A percentile compares a stretch with the other conserved stretches of the same genome.
phyloP scores from a whole-genome alignment of 2,797 vertebrate species.

The Helarctos malayanus region DNA sequence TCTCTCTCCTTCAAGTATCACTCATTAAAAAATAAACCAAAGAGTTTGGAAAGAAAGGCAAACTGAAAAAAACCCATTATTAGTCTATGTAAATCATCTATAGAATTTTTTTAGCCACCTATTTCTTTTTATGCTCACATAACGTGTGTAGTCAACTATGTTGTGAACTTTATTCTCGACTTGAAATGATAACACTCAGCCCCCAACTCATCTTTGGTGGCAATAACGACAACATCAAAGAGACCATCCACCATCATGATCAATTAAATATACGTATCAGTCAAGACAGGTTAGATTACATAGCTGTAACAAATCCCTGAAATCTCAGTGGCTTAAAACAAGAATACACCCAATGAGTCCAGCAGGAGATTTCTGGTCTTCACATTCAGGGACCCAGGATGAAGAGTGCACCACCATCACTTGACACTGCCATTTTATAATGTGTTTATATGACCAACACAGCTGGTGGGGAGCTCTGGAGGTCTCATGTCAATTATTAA shows the following conservation, averaged over 20 bases:
- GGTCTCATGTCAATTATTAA: not conserved
- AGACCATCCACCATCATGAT: not conserved
- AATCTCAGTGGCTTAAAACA: not conserved
- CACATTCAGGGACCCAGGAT: not conserved
- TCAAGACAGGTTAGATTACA: not conserved
- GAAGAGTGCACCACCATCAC: not conserved
- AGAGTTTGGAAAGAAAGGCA: not conserved
- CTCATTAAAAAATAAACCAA: conserved; percentile 43
- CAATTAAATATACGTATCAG: not conserved
- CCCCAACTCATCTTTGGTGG: not conserved
- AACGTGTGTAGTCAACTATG: not conserved
- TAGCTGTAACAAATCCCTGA: not conserved
- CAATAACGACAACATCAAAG: conserved; percentile 9
- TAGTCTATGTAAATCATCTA: not conserved
- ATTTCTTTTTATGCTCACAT: not conserved
- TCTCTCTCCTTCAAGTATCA: not conserved
- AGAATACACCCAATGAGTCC: not conserved
- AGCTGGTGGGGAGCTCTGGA: not conserved
- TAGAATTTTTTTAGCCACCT: not conserved
- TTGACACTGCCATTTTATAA: not conserved
- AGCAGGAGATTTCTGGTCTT: not conserved
- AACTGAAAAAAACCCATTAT: not conserved
- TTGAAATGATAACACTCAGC: conserved; percentile 17
- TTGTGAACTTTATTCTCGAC: conserved; percentile 23
- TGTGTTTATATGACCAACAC: not conserved